Base-by-base conservation (phyloP, 2,797 vertebrate species). In the Gouania willdenowi region DNA sequence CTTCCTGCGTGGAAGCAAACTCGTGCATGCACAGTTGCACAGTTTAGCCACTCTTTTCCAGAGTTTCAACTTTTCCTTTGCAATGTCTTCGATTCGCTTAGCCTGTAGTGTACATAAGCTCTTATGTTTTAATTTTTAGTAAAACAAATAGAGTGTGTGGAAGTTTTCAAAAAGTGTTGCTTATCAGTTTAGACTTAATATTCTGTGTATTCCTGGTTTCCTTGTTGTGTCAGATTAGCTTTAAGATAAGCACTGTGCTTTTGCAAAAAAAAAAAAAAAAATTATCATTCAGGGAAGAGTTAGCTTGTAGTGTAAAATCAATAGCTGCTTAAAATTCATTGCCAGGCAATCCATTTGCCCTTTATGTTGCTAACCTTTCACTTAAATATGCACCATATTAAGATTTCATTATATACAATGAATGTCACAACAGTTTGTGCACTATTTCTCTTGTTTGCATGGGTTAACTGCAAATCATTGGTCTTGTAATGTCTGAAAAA, bases 301-400 rank as follows among this genome's bases (percentile, higher is more conserved):
- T 84, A 84, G 89, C 85, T 88, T 86, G 91, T 87, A 92, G 92
- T 93, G 91, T 91, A 90, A 93, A 97, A 98, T 98, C 96, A 95
- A 96, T 98, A 94, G 82, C 93, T 93, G 91, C 89, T 98, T 98
- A 94, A 95, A 95, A 98, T 98, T 95, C 96, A 96, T 95, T 94
- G 93, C 90, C 89, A 93, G 92, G 88, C 94, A 94, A 96, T 95
- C 91, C 93, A 92, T 95, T 97, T 96, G 94, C 95, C 94, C 95
- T 98, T 98, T 98, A 90, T 91, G 87, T 89, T 88, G 84, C 86
- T 89, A 91, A 89, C 90, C 89, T 90, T 91, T 90, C 71, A 85
- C 86, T 89, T 90, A 90, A 89, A 89, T 90, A 89, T 89, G 87
- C 88, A 89, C 85, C 85, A 82, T 89, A 90, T 89, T 90, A 90